phyloP scores from a whole-genome alignment of 2,113 vertebrate species.

The Tachysurus vachellii region DNA sequence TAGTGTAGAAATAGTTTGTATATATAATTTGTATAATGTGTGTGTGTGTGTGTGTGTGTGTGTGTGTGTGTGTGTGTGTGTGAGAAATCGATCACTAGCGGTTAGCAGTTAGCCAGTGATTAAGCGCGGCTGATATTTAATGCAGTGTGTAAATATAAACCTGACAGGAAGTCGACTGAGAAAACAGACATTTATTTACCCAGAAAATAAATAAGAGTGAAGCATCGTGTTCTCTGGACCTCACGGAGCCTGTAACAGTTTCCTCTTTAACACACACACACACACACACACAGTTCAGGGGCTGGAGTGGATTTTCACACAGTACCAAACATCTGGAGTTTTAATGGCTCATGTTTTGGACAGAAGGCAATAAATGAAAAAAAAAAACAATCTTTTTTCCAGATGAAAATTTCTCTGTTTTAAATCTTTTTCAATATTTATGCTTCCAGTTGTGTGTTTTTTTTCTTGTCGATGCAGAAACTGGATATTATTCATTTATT shows the following conservation, averaged over 20 bases:
- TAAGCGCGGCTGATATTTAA: constrained; percentile 65
- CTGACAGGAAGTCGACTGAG: constrained; percentile 45
- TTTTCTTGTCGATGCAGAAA: background rate
- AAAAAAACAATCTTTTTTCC: too few species aligned
- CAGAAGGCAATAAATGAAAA: too few species aligned
- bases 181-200: background rate
- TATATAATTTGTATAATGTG: background rate
- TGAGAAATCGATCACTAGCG: constrained; percentile 56
- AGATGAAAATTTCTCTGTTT: too few species aligned
- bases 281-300: too few species aligned
- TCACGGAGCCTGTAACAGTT: too few species aligned
- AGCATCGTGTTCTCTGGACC: background rate
- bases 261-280: too few species aligned
- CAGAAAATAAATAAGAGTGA: background rate
- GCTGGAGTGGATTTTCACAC: too few species aligned
- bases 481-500: background rate
- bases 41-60: constrained; percentile 45
- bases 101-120: constrained; percentile 63
- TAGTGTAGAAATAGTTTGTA: background rate
- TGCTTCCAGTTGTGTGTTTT: background rate
- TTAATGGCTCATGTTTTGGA: too few species aligned
- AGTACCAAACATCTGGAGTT: too few species aligned
- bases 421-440: too few species aligned
- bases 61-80: background rate
- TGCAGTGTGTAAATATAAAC: constrained; percentile 52